Evolutionary conservation across 1,140 invertebrate genomes (phyloP), one percentile per base, ranked within the genome.

Genomic region (Drosophila ficusphila): DNA sequence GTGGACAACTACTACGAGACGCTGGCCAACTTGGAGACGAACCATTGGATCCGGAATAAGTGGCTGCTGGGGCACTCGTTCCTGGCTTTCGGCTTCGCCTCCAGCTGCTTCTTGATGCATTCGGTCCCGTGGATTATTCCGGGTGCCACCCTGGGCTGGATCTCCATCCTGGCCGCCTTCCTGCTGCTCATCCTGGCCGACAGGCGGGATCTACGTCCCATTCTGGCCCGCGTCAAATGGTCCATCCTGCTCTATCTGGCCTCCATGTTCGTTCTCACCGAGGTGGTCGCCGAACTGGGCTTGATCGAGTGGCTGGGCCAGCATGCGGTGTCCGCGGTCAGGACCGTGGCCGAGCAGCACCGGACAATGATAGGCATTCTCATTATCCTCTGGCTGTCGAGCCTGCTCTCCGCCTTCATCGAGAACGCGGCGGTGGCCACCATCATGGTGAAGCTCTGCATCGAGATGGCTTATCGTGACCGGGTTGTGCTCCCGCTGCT

Each of bases 351-450:
- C 4, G 92, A 93, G n/a, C 91, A 93, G 1, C 92, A 93, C 2
- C 91, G 94, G 56, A 78, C 96, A 0, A 90, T 93, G 0, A 93
- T 95, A 0, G 94, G 95, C 1, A 94, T 97, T 48, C 21, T 96
- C 5, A 34, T 97, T 2, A 91, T 97, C 47, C 76, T 96, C 0
- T 96, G 96, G 95, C 38, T 96, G 0, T 95, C 95, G 0, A 95
- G 94, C 0, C n/a, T 96, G 2, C 93, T 94, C 0, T 96, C 95
- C 1, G 94, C 95, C 8, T 94, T 96, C 68, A 94, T 97, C 2
- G 96, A 96, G 76, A 96, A 96, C 76, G 94, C 97, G 36, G 95
- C 95, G 0, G 93, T 96, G 4, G 95, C 95, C 0, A 95, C 95
- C 1, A 96, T 96, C 93, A 96, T 97, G 95, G 91, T 97, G 4